Conservation (phyloP, 2,888 invertebrate genomes). For the Lasioglossum lativentre region DNA sequence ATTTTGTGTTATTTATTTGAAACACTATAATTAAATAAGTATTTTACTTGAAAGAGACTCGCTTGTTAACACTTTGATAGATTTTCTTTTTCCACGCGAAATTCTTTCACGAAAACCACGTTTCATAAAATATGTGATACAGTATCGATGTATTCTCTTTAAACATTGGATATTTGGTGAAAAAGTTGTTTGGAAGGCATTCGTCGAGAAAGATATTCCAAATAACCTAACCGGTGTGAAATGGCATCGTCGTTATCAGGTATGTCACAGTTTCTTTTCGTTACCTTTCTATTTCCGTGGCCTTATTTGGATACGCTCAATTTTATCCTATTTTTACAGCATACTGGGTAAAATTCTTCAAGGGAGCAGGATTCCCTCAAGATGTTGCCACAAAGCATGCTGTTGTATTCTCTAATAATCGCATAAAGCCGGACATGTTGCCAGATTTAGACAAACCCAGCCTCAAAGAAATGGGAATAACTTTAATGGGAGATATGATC, state of each 20-base stretch:
- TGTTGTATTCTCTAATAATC: constrained; percentile 93
- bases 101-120: neutral
- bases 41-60: neutral
- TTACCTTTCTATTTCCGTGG: neutral
- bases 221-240: constrained; percentile 60
- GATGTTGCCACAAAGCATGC: constrained; percentile 93
- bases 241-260: constrained; percentile 78
- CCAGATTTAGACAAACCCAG: constrained; percentile 95
- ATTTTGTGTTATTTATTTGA: constrained; percentile 24
- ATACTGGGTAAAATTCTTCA: constrained; percentile 95
- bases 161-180: neutral
- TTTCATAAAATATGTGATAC: constrained; percentile 30
- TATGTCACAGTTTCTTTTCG: constrained; percentile 42
- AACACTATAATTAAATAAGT: neutral
- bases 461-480: constrained; percentile 94
- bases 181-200: neutral
- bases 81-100: neutral
- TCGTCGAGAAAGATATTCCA: neutral
- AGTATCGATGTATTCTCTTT: neutral
- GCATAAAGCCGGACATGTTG: constrained; percentile 94
- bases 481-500: constrained; percentile 88
- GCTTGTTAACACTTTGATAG: neutral
- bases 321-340: constrained; percentile 83
- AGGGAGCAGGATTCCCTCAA: constrained; percentile 92
- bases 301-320: neutral